Evolutionary conservation across 1,140 invertebrate genomes (phyloP), one percentile per base, ranked within the genome.

Genomic region (Drosophila subobscura): DNA sequence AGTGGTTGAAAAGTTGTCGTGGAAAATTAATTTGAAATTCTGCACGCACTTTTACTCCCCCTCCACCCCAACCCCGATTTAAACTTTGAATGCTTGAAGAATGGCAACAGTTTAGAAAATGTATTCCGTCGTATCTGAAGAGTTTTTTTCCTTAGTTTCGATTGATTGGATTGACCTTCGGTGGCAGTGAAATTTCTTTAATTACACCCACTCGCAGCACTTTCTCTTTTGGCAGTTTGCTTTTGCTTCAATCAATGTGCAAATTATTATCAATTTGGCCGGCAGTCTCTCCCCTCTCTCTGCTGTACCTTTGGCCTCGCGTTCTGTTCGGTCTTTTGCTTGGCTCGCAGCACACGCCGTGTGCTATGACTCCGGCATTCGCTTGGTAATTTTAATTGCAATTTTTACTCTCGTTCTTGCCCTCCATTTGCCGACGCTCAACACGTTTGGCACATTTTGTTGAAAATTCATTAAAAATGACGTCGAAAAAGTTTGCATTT

Each of bases 211-310:
- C 44, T 55, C 47, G 45, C 16, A 55, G 72, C 47, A 53, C 55
- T 77, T 76, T 65, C 20, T 20, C 14, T 45, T 50, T 27, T 33
- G 27, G 23, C 44, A 44, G 14, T 57, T 60, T 59, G 44, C 56
- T 64, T 59, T 59, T 60, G 37, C 67, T 55, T 63, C 77, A 79
- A 80, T 86, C 81, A 85, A 68, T 68, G 68, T 57, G 60, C 68
- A 86, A 85, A 85, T 85, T 85, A 85, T 85, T 81, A 85, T 85
- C 85, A 86, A 86, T 86, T 85, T 85, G 73, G 66, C 33, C 67
- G 68, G n/a, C n/a, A 65, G 7, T n/a, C n/a, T 10, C 29, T 6
- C 27, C 6, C 7, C 2, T 6, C 27, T 10, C 29, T 10, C 10
- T 3, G 8, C 29, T 8, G 3, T 4, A 37, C 33, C 10, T 37